These are phyloP conservation scores for Moxostoma hubbsi DNA, from an alignment of 2,797 vertebrate species.

Conservation along the genomic window DNA sequence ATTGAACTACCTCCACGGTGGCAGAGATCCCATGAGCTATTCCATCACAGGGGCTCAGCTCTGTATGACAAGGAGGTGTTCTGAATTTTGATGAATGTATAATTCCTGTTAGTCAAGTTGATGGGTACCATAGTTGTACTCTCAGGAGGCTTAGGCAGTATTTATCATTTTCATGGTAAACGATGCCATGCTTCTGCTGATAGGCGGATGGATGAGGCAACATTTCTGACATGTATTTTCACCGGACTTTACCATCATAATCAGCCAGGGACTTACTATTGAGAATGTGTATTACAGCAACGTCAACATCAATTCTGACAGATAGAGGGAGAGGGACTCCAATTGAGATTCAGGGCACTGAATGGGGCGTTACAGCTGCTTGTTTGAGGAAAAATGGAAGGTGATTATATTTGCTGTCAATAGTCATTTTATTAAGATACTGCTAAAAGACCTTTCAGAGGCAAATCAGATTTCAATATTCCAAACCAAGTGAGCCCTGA, in stretches of 20 bases:
- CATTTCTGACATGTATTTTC: conserved; percentile 69
- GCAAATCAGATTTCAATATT: conserved; percentile 35
- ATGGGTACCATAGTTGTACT: conserved; percentile 50
- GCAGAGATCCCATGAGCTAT: background rate
- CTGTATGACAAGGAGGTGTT: conserved; percentile 36
- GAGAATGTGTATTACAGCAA: conserved; percentile 43
- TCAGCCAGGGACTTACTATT: conserved; percentile 43
- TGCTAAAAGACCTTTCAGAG: conserved; percentile 13
- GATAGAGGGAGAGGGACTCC: conserved; percentile 46
- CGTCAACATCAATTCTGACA: conserved; percentile 29
- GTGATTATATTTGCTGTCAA: conserved; percentile 29
- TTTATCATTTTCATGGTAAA: conserved; percentile 66
- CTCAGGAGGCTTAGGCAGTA: conserved; percentile 55
- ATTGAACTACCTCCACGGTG: background rate
- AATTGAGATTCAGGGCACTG: conserved; percentile 56
- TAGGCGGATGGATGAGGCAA: conserved; percentile 59
- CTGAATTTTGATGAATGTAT: conserved; percentile 64
- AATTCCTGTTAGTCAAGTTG: conserved; percentile 60
- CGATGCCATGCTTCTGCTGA: conserved; percentile 39
- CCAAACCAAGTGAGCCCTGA: conserved; percentile 3
- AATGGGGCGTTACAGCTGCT: conserved; percentile 33
- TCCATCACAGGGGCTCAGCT: background rate
- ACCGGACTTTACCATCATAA: conserved; percentile 62
- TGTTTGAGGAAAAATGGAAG: conserved; percentile 13
- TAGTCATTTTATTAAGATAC: conserved; percentile 33